Percentiles rank a stretch among this genome's conserved stretches.
These are phyloP conservation scores for Sphenopsis melanotis DNA, from an alignment of 2,797 vertebrate genomes.

Conservation along the genomic window DNA sequence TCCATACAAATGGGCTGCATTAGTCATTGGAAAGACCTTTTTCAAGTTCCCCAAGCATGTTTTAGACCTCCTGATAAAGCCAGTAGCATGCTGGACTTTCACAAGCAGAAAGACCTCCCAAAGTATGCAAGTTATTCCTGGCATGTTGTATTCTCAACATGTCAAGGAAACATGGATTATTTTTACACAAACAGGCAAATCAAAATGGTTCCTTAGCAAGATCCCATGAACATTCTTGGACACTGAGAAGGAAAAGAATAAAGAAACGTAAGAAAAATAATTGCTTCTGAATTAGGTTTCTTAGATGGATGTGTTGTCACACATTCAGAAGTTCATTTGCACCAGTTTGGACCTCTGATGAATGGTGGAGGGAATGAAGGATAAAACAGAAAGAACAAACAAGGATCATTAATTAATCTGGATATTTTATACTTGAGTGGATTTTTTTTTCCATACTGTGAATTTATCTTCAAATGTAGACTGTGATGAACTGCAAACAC, in stretches of 20 bases:
- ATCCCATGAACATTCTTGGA: not conserved
- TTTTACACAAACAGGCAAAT: conserved; percentile 33
- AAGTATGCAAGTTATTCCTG: conserved; percentile 54
- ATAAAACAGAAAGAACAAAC: not conserved
- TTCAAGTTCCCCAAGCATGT: not conserved
- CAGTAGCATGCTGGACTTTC: not conserved
- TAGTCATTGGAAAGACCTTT: not conserved
- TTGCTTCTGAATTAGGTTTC: not conserved
- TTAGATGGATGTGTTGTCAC: not conserved
- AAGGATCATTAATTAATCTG: not conserved
- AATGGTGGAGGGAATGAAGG: not conserved
- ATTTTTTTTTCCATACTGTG: not conserved
- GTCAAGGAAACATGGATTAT: conserved; percentile 39
- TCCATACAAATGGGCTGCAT: not conserved
- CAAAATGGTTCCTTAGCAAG: not conserved
- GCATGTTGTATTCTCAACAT: conserved; percentile 25
- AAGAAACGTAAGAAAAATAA: not conserved
- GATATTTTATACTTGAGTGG: not conserved
- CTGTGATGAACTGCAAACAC: not conserved
- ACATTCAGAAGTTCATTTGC: not conserved
- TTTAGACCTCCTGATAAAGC: not conserved
- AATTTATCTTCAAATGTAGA: not conserved
- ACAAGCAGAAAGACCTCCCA: conserved; percentile 10
- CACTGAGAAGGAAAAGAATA: not conserved
- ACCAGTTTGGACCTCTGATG: not conserved